Evolutionary conservation across 92 coral and sea anemone genomes (phyloP), one percentile per base, ranked within the genome.

Genomic region (Parazoanthus darwini): DNA sequence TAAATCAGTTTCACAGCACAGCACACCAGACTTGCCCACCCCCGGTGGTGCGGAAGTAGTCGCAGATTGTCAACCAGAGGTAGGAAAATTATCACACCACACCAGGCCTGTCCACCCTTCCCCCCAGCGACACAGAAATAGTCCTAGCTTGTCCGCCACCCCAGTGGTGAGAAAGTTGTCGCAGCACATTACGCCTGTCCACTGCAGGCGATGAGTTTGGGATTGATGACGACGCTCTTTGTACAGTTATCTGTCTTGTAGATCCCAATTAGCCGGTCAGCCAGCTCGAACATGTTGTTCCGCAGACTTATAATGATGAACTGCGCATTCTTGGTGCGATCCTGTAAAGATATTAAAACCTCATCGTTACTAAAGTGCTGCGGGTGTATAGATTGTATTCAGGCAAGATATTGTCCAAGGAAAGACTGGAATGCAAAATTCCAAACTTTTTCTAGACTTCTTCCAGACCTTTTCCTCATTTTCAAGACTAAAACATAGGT

Each of bases 281-380:
- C 99, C 81, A 97, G 90, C 88, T 97, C 99, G 76, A 97, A 97
- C 99, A 97, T 97, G 92, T 97, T 97, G 94, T 95, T 97, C 80
- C 99, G 88, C 67, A 97, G 86, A 85, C 99, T 97, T 90, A 97
- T 97, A 54, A 97, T 97, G 71, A 97, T 95, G 81, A 97, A 97
- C 86, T 97, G 99, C 8, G 99, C 99, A 84, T 97, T 97, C 92
- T 95, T 95, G 78, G 99, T 97, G 68, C 98, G 92, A 80, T 97
- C 99, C 99, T 97, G 90, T 48, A 84, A 77, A 15, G 56, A 86
- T 38, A 79, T 58, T 1, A 78, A 38, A 36, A 54, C 39, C 9
- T 25, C n/a, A 20, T 56, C 35, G 56, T 36, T 54, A 82, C 63
- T 14, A 85, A 26, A 22, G 22, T 29, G 38, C 37, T 46, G 51